phyloP scores from a whole-genome alignment of 2,113 vertebrate genomes.

The Notothenia rossii region DNA sequence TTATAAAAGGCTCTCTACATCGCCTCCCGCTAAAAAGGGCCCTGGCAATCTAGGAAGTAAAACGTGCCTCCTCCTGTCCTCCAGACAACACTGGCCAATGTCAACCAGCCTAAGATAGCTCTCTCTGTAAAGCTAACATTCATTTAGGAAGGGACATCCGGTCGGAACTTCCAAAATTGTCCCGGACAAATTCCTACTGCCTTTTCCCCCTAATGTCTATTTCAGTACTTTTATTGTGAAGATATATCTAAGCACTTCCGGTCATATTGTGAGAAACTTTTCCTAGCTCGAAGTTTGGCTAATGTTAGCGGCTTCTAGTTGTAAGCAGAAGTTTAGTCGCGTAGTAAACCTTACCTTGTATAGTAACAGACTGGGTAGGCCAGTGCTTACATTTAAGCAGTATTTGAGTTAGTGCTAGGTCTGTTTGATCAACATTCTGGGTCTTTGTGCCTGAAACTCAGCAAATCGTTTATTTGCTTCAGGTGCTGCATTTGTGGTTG shows the following conservation, averaged over 20 bases:
- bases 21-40: accelerated
- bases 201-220: accelerated
- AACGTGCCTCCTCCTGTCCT: constrained; percentile 38
- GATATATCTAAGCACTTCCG: neutral
- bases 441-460: neutral
- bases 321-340: neutral
- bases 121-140: neutral
- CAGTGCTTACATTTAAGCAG: neutral
- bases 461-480: neutral
- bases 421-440: neutral
- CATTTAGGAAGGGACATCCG: constrained; percentile 2
- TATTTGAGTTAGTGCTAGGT: neutral
- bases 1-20: neutral
- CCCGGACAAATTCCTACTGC: neutral
- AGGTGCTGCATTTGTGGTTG: constrained; percentile 24
- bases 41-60: neutral
- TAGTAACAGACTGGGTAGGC: neutral
- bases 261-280: neutral
- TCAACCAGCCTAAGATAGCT: constrained; percentile 58
- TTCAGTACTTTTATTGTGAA: constrained; percentile 28
- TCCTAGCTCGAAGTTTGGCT: too few species aligned
- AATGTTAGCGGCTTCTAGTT: neutral
- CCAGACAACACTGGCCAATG: constrained; percentile 56
- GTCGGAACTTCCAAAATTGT: neutral
- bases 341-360: neutral